Percentiles rank a stretch among this genome's conserved stretches.
Conservation (phyloP, 2,113 vertebrate species). For the Chloropsis hardwickii region DNA sequence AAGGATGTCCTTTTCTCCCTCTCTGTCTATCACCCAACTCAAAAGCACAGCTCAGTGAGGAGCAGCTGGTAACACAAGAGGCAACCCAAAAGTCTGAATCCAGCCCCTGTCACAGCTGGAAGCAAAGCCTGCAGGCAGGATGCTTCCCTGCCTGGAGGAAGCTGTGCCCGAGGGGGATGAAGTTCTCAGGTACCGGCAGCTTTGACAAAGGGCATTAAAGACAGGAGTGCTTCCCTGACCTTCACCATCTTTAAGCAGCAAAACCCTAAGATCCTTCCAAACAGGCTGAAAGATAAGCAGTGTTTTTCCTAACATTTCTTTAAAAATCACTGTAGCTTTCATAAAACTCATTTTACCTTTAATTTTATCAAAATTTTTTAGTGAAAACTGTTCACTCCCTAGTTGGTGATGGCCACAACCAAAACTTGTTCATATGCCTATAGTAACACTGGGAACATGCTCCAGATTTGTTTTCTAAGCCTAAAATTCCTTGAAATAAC, state of each 20-base stretch:
- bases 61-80: background rate
- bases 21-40: background rate
- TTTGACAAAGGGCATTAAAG: background rate
- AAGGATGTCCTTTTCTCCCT: background rate
- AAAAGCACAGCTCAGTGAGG: fast-evolving
- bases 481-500: background rate
- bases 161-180: fast-evolving
- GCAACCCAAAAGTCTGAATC: background rate
- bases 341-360: background rate
- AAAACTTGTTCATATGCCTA: background rate
- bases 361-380: background rate
- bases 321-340: background rate
- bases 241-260: background rate
- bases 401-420: background rate
- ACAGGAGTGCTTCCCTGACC: background rate
- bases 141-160: background rate
- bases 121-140: background rate
- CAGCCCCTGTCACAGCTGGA: background rate
- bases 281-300: background rate
- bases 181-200: background rate
- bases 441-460: background rate
- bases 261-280: background rate
- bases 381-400: background rate
- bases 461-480: background rate
- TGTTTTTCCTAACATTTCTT: background rate